Evolutionary conservation across 2,797 vertebrate genomes (phyloP).

Genomic region (Sebastes hubbsi): DNA sequence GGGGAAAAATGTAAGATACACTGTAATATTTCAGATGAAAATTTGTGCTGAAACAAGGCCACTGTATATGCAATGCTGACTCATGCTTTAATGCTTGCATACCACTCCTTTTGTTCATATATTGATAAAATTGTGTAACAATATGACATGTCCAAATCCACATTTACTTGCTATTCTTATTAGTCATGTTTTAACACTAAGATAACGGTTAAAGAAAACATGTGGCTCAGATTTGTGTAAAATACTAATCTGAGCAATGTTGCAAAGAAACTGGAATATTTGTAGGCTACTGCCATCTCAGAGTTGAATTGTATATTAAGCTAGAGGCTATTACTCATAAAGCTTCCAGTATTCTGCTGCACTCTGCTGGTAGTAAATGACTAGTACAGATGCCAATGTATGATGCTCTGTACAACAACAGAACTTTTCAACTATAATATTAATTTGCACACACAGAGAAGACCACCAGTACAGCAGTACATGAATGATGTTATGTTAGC

Average conservation of each 20-base stretch:
- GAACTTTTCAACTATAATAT: neutral
- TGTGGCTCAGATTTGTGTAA: neutral
- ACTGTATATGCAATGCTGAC: neutral
- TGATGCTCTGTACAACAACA: neutral
- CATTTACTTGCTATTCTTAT: neutral
- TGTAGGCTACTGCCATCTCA: neutral
- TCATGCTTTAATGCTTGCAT: neutral
- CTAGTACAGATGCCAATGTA: neutral
- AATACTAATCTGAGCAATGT: neutral
- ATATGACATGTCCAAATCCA: neutral
- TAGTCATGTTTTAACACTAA: neutral
- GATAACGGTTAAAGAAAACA: neutral
- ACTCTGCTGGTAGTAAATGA: conserved; percentile 59
- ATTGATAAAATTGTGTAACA: conserved; percentile 2
- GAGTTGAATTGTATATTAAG: neutral
- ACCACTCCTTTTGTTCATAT: neutral
- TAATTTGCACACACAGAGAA: neutral
- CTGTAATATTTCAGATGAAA: neutral
- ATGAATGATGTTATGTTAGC: neutral
- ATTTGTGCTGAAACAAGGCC: neutral
- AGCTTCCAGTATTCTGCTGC: conserved; percentile 53
- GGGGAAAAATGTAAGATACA: neutral
- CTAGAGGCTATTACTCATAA: neutral
- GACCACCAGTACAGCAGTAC: neutral
- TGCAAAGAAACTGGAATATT: neutral